phyloP scores from a whole-genome alignment of 1,140 invertebrate species.

The Scaptodrosophila lebanonensis region DNA sequence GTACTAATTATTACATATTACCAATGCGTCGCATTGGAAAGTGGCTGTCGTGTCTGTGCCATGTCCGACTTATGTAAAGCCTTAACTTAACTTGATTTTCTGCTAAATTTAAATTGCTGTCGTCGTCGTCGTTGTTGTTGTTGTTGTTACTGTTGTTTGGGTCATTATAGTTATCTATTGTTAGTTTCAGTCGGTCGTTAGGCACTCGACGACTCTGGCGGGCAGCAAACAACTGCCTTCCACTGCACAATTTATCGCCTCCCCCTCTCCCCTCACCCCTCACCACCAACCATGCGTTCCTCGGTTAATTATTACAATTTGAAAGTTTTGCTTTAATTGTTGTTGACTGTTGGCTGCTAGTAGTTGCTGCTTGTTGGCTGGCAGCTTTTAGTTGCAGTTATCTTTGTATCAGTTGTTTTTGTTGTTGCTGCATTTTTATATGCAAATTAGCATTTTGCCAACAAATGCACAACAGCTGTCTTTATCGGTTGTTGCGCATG shows the following conservation, averaged over 20 bases:
- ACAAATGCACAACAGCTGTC: slow-evolving; percentile 27
- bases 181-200: slow-evolving; percentile 18
- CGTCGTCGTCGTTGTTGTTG: slow-evolving; percentile 14
- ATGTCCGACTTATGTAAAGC: slow-evolving; percentile 46
- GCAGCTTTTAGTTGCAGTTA: slow-evolving; percentile 28
- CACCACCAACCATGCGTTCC: neutral
- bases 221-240: no score
- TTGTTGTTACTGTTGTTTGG: slow-evolving; percentile 12
- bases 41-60: no score
- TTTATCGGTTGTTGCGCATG: no score
- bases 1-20: slow-evolving; percentile 44
- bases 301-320: slow-evolving; percentile 43
- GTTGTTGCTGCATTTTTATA: slow-evolving; percentile 44
- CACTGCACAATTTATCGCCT: no score
- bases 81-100: slow-evolving; percentile 18
- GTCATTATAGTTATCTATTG: slow-evolving; percentile 36
- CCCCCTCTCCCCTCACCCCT: neutral
- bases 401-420: slow-evolving; percentile 4
- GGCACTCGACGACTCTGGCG: slow-evolving; percentile 14
- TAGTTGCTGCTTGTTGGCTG: neutral
- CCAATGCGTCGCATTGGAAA: slow-evolving; percentile 29
- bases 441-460: slow-evolving; percentile 48
- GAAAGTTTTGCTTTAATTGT: slow-evolving; percentile 55
- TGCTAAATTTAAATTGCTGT: slow-evolving; percentile 64
- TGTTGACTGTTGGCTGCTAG: slow-evolving; percentile 3